These are phyloP conservation scores for Brachionus koreanus DNA, from an alignment of 1,140 invertebrate genomes.

Conservation along the genomic window DNA sequence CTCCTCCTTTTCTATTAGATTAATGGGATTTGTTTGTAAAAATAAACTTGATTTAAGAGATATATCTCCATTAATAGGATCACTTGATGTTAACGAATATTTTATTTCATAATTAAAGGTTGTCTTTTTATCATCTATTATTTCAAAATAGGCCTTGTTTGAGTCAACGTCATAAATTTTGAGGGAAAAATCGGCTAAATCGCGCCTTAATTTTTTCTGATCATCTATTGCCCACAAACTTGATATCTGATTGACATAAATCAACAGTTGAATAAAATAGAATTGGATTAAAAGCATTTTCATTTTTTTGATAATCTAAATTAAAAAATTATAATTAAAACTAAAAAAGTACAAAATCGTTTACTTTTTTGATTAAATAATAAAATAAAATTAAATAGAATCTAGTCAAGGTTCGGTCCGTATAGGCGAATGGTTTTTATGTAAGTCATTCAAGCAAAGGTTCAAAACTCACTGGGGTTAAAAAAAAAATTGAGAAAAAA, in stretches of 20 bases:
- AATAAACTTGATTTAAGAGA: neutral
- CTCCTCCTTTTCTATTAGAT: neutral
- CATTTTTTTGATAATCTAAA: too few species aligned
- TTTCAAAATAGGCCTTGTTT: neutral
- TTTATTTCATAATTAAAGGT: neutral
- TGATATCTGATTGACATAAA: neutral
- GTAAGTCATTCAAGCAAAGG: too few species aligned
- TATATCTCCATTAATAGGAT: neutral
- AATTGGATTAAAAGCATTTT: too few species aligned
- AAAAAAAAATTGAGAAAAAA: too few species aligned
- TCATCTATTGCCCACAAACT: neutral
- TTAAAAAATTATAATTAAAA: too few species aligned
- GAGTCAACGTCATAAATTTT: neutral
- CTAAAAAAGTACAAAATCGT: too few species aligned
- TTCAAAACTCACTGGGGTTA: too few species aligned
- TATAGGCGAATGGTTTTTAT: too few species aligned
- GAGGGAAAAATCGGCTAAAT: neutral
- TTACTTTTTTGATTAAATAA: too few species aligned
- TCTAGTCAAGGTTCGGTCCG: too few species aligned
- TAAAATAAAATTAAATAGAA: too few species aligned
- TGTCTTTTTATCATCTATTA: slow-evolving; percentile 13
- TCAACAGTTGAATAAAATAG: neutral
- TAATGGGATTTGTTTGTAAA: neutral
- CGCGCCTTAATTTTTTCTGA: neutral
- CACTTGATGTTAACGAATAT: neutral